Base-by-base conservation (phyloP, 1,140 invertebrate genomes). In the Zaprionus vittiger region DNA sequence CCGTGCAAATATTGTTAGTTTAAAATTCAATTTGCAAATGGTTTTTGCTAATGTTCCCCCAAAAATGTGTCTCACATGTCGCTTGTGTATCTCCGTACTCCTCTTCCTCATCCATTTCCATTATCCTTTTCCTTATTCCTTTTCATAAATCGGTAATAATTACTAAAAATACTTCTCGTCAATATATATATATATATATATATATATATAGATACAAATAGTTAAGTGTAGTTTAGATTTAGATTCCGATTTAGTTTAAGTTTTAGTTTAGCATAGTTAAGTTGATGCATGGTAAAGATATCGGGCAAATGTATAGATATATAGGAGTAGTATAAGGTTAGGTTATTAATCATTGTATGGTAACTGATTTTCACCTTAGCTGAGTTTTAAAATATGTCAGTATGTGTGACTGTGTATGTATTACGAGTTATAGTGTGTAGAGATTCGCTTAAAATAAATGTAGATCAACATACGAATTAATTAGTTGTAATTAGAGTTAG, bases 61-160 rank as follows among this genome's bases (percentile, higher is more conserved):
- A 87, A 87, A 86, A 86, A 87, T 84, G 84, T 87, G 84, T 87
- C 85, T 87, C 84, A 87, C 84, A 87, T 87, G 81, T 87, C 72
- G 79, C 84, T 87, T 87, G 65, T 85, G 74, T 76, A 75, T 63
- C 56, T 73, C 61, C 31, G 28, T 71, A 15, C 26, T 28, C 15
- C 26, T 15, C 20, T 14, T 55, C 54, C 15, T 28, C 2, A 5
- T 31, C 54, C 22, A 28, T 31, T 15, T 56, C 47, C 47, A 52
- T 56, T 4, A 28, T 41, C 41, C 17, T 47, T 47, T 47, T 15
- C 41, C 41, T 17, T 9, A n/a, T 47, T 34, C 31, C 31, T 34
- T 34, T 34, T 34, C 31, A 47, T 47, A 47, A 4, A 47, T 47
- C 41, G 41, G n/a, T 38, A 66, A 61, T 75, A 24, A 41, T 64